These are phyloP conservation scores for Paramuricea clavata DNA, from an alignment of 92 coral and sea anemone genomes.

Conservation along the genomic window DNA sequence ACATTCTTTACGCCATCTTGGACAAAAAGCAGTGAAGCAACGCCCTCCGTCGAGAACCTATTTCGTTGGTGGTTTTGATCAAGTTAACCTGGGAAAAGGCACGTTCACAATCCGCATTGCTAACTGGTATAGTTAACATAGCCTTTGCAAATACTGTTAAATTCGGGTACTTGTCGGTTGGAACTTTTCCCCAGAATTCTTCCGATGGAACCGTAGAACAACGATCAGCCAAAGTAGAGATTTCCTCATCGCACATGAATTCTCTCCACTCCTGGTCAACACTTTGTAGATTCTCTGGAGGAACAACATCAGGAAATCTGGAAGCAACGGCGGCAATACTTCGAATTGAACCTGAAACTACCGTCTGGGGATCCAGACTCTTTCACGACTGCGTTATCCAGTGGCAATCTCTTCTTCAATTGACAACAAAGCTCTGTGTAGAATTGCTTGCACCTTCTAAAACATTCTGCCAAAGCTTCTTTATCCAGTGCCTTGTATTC, in stretches of 20 bases:
- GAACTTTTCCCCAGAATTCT: conserved; percentile 26
- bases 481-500: conserved; percentile 32
- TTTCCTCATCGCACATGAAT: conserved; percentile 13
- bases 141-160: conserved; percentile 27
- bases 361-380: conserved; percentile 33
- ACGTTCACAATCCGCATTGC: conserved; percentile 36
- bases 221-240: conserved; percentile 7
- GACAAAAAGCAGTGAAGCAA: not conserved
- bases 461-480: conserved; percentile 15
- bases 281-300: conserved; percentile 33
- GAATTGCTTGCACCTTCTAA: not conserved
- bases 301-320: conserved; percentile 35
- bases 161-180: conserved; percentile 24
- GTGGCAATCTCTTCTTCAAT: conserved; percentile 4
- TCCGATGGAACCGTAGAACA: conserved; percentile 14
- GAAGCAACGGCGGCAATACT: conserved; percentile 34
- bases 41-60: not conserved
- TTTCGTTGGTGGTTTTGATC: conserved; percentile 28
- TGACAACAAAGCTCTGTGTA: conserved; percentile 16
- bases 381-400: conserved; percentile 3
- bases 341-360: conserved; percentile 14
- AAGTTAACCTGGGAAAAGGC: conserved; percentile 35
- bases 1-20: not conserved
- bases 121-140: conserved; percentile 29
- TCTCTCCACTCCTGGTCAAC: conserved; percentile 31